These are phyloP conservation scores for Lottia scabra DNA, from an alignment of 2,888 invertebrate species.

Conservation along the genomic window DNA sequence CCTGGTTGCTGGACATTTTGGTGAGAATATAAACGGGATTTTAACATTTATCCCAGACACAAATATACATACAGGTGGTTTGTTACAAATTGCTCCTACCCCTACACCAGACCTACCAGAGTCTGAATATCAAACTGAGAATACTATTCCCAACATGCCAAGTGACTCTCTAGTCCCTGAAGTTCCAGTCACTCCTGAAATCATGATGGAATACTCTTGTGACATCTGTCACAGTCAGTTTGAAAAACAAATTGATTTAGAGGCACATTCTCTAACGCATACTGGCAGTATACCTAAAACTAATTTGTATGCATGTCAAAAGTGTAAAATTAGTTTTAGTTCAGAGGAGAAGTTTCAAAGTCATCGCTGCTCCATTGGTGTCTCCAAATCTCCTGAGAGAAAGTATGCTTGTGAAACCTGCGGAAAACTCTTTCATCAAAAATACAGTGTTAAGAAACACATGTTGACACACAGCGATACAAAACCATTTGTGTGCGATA, in stretches of 20 bases:
- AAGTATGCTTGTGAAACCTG: neutral
- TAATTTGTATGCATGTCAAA: neutral
- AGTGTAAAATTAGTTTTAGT: neutral
- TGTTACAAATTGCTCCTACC: neutral
- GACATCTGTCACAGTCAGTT: neutral
- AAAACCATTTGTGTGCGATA: neutral
- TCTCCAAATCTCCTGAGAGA: neutral
- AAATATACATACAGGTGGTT: neutral
- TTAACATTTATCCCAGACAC: neutral
- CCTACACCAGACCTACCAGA: neutral
- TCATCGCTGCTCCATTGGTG: neutral
- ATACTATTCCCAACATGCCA: neutral
- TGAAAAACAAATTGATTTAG: conserved; percentile 6
- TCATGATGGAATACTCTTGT: neutral
- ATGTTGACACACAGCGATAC: neutral
- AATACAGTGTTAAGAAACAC: conserved; percentile 1
- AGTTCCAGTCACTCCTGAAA: neutral
- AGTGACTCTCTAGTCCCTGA: neutral
- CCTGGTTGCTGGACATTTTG: neutral
- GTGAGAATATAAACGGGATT: neutral
- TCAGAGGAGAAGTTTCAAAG: neutral
- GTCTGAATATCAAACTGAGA: neutral
- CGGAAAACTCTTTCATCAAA: neutral
- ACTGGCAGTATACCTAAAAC: neutral
- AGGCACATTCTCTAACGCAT: conserved; percentile 1